Base-by-base conservation (phyloP, 2,113 vertebrate genomes). In the Machaerirhynchus nigripectus region DNA sequence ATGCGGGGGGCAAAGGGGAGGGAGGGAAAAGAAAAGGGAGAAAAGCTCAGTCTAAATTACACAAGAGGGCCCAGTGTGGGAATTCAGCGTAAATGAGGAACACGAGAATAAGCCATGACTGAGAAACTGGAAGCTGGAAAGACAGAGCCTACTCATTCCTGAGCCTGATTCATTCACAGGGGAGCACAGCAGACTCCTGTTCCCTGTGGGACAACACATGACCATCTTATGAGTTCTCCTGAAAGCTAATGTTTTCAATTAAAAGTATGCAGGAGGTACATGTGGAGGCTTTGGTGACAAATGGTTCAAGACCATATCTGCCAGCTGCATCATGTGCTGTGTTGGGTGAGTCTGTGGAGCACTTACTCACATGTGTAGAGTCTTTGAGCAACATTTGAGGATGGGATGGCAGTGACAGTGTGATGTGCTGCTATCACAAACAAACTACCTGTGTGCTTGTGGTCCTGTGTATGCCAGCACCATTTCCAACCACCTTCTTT, bases 21-120 rank as follows among this genome's bases (percentile, higher is more conserved):
- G 79, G 88, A 84, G 67, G 50, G 77, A 80, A 92, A 86, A 95
- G 86, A 86, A 86, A 92, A 49, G 64, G 84, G 81, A 95, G 89
- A 93, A 93, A 92, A 73, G 69, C 80, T 87, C 73, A 15, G 76
- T 86, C 83, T 96, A 56, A 87, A 88, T 96, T 88, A 95, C 85
- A 92, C 89, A 93, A 96, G 92, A 86, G 28, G 56, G 65, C 91
- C 40, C 75, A 90, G 90, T 96, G 97, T 97, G 97, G 97, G 97
- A 97, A 96, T 96, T 79, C 80, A 73, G 26, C 0, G 4, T 85
- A 70, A 92, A 90, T 0, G 13, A 93, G 78, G 89, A 91, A 77
- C 78, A 95, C 47, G 73, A 76, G 68, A 71, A 90, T 13, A 14
- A 61, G n/a, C 76, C 91, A 65, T 60, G 47, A 94, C 91, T 92